Conservation (phyloP, 2,888 invertebrate genomes). For the Apocheima hispidaria region DNA sequence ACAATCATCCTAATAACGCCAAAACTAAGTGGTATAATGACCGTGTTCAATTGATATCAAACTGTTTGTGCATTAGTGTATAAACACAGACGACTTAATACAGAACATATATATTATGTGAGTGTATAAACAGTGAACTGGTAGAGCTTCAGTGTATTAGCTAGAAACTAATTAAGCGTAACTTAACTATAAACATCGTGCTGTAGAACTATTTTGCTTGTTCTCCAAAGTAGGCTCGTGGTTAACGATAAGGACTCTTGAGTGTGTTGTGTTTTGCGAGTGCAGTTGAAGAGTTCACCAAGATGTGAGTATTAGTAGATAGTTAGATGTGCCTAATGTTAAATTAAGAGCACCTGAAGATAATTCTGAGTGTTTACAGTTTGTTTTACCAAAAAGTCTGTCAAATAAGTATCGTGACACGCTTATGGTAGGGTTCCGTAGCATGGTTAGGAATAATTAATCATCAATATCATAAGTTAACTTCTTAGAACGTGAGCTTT, state of each 20-base stretch:
- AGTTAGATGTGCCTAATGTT: too few relatives aligned
- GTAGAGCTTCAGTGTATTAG: slow-evolving; percentile 17
- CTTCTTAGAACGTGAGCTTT: too few relatives aligned
- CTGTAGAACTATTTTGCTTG: slow-evolving; percentile 23
- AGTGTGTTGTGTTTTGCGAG: slow-evolving; percentile 30
- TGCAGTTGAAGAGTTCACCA: slow-evolving; percentile 21
- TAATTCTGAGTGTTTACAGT: background rate
- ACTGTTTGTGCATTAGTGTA: slow-evolving; percentile 18
- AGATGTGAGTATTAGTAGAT: slow-evolving; percentile 23
- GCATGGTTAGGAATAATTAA: too few relatives aligned
- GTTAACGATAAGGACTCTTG: slow-evolving; percentile 30
- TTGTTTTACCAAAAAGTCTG: background rate
- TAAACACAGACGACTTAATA: background rate
- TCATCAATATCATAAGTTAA: too few relatives aligned
- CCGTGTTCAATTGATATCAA: slow-evolving; percentile 56
- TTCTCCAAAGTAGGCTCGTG: slow-evolving; percentile 29
- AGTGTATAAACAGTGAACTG: slow-evolving; percentile 11
- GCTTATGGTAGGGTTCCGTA: too few relatives aligned
- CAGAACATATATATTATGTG: background rate
- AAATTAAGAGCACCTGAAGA: too few relatives aligned
- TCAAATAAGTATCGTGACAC: too few relatives aligned
- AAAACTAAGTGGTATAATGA: slow-evolving; percentile 49
- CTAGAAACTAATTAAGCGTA: slow-evolving; percentile 18
- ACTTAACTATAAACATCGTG: slow-evolving; percentile 20
- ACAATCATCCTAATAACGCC: slow-evolving; percentile 52